These are phyloP conservation scores for Mya arenaria DNA, from an alignment of 1,140 invertebrate species.

Conservation along the genomic window DNA sequence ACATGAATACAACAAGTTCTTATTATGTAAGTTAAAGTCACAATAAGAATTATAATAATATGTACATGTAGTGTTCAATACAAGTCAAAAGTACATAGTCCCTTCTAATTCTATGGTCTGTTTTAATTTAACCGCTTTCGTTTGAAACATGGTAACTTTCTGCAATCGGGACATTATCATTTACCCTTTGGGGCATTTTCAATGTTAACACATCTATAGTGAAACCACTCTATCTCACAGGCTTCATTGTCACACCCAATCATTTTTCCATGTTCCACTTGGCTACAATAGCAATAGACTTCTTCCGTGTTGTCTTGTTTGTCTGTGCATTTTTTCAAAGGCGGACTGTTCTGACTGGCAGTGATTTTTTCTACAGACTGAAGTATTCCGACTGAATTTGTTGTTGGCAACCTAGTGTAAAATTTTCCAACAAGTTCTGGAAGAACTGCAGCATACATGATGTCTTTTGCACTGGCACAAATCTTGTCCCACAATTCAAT, in stretches of 20 bases:
- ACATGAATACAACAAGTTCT: too few relatives aligned
- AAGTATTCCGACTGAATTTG: neutral
- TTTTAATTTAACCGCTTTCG: neutral
- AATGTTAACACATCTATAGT: constrained; percentile 30
- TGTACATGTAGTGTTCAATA: too few relatives aligned
- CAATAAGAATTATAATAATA: too few relatives aligned
- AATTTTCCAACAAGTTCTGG: constrained; percentile 25
- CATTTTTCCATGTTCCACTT: constrained; percentile 17
- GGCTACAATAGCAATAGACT: constrained; percentile 3
- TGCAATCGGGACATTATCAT: constrained; percentile 29
- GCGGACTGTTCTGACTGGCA: neutral
- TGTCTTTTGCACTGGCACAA: neutral
- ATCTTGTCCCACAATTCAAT: neutral
- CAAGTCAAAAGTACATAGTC: too few relatives aligned
- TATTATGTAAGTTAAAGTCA: too few relatives aligned
- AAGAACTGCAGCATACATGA: constrained; percentile 1
- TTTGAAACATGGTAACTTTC: neutral
- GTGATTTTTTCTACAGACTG: neutral
- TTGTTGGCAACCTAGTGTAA: constrained; percentile 1
- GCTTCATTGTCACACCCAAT: constrained; percentile 11
- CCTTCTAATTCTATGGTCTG: too few relatives aligned
- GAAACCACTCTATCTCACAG: constrained; percentile 32
- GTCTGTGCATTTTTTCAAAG: neutral
- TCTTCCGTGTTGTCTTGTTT: neutral
- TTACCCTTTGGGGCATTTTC: constrained; percentile 13